Evolutionary conservation across 2,113 vertebrate genomes (phyloP), one percentile per base, ranked within the genome.

Genomic region (Coryphaenoides rupestris): DNA sequence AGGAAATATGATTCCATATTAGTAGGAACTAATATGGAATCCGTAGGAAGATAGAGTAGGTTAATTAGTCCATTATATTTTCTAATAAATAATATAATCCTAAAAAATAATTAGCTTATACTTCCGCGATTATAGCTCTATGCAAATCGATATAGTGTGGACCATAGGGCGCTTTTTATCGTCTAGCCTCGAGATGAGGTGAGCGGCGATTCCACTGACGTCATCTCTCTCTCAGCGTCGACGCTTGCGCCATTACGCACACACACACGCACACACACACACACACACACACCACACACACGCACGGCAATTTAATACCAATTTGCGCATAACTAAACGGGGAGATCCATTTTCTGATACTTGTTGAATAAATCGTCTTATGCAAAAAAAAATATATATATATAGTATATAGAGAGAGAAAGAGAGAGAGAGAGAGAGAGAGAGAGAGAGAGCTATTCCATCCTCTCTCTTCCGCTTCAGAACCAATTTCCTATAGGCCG

Each of bases 341-440:
- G 54, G 53, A 79, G 75, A 80, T 83, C 70, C 23, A 72, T 81
- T 78, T 81, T 70, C 65, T 76, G 83, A 82, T 81, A 74, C 50
- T 72, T 70, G 55, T 65, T 64, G 63, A 63, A 68, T 69, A 72
- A 73, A 73, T 75, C 49, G 40, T 19, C 83, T 81, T 76, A 82
- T 79, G 78, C 68, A 82, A 81, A 84, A 77, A 77, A 5, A 72
- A 3, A n/a, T 67, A 74, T 40, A 68, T 45, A 22, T n/a, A 19
- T 10, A 9, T 19, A 15, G n/a, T 62, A n/a, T 55, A 60, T 50
- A 50, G 13, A 61, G 62, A 62, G 58, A 64, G 40, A 45, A 13
- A 45, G 40, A 45, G 40, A 45, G 40, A 45, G 40, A 45, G 40
- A 45, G 40, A 45, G 40, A 45, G 40, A 45, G 40, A 45, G 40